Evolutionary conservation across 53 echinoderm and acorn worm species (phyloP), one percentile per base, ranked within the genome.

Genomic region (Glandiceps talaboti): DNA sequence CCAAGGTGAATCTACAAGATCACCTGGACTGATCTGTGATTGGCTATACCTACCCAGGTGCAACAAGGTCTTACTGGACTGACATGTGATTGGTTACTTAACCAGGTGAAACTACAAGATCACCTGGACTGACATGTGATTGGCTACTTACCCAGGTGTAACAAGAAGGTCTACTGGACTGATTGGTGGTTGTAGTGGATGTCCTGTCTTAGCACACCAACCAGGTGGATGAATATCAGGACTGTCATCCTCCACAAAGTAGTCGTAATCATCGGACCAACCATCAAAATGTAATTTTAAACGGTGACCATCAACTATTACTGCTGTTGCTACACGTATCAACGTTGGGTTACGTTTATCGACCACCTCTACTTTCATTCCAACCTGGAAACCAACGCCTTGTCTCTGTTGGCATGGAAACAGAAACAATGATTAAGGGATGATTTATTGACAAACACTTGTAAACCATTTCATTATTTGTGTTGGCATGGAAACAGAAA

Each of bases 241-340:
- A 31, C 79, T 76, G 74, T 93, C 91, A 73, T 96, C 97, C 74
- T 96, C 97, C 32, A 96, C 79, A 89, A 89, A 87, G 82, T 90
- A 93, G 74, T 96, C 93, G 33, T 96, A 96, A 30, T 88, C 83
- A 26, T 88, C 91, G 33, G 88, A 89, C 97, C 97, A 96, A 31
- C 97, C 97, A 73, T 96, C 97, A 93, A 96, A 96, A 77, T 93
- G 97, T 79, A 90, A 86, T 85, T 83, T 89, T 31, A 93, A 85
- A 25, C 88, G 79, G 77, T 91, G 93, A 30, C 83, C 86, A 29
- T 84, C 89, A 1, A 89, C 75, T 26, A 91, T 87, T 33, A 76
- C 82, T 10, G 93, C 82, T 0, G 89, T 87, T 25, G 97, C 93
- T 0, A 88, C 97, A 75, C 97, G 33, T 73, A 97, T 89, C 32